phyloP scores from a whole-genome alignment of 2,113 vertebrate genomes.

The Crotalus viridis region DNA sequence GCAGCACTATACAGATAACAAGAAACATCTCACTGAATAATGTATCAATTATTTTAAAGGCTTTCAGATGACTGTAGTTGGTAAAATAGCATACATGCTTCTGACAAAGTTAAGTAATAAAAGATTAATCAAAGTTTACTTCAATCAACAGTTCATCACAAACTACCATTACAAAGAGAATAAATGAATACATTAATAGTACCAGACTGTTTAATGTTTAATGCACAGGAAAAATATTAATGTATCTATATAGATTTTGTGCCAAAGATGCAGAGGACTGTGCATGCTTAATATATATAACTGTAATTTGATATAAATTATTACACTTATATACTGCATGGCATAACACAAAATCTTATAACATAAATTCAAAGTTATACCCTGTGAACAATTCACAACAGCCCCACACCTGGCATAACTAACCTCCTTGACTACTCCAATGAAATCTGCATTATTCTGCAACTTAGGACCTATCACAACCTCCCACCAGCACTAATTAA shows the following conservation, averaged over 20 bases:
- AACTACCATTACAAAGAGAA: slow-evolving; percentile 52
- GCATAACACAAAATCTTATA: not conserved
- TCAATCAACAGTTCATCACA: slow-evolving; percentile 38
- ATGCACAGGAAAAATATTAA: not conserved
- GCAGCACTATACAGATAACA: slow-evolving; percentile 42
- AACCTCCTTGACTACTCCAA: not conserved
- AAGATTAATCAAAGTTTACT: slow-evolving; percentile 36
- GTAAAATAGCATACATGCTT: slow-evolving; percentile 39
- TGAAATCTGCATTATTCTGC: not conserved
- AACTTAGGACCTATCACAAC: not conserved
- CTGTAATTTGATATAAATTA: not conserved
- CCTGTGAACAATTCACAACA: not conserved
- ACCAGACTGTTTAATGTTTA: slow-evolving; percentile 4
- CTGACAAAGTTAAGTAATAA: slow-evolving; percentile 41
- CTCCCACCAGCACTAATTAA: not conserved
- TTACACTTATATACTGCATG: not conserved
- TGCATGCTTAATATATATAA: slow-evolving; percentile 11
- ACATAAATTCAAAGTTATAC: not conserved
- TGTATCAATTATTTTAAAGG: slow-evolving; percentile 54
- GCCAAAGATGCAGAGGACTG: not conserved
- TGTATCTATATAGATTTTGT: not conserved
- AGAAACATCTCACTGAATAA: slow-evolving; percentile 54
- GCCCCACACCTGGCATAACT: not conserved
- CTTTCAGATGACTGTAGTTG: slow-evolving; percentile 27
- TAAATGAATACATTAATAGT: slow-evolving; percentile 46